phyloP scores from a whole-genome alignment of 2,797 vertebrate species.

The Hydrolagus colliei region DNA sequence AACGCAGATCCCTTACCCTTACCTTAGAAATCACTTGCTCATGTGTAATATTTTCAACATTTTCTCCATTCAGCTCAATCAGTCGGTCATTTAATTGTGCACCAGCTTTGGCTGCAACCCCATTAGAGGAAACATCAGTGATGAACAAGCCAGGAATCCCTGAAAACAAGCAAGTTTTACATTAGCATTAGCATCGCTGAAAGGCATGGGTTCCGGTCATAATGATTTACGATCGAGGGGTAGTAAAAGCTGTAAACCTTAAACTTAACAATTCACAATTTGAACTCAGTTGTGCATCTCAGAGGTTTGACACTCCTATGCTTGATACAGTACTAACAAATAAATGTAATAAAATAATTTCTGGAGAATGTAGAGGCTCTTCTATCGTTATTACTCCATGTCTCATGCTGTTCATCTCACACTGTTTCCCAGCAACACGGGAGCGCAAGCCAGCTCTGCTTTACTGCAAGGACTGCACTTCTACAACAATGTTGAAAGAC shows the following conservation, averaged over 20 bases:
- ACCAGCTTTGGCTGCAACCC: constrained; percentile 71
- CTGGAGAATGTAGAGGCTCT: too few species aligned
- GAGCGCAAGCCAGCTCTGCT: too few species aligned
- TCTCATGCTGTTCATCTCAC: too few species aligned
- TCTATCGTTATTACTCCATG: too few species aligned
- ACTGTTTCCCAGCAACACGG: too few species aligned
- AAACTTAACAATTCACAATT: background rate
- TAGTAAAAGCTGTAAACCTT: background rate
- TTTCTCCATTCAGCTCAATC: constrained; percentile 81
- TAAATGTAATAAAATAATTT: too few species aligned
- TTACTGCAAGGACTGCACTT: too few species aligned
- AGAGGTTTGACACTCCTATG: too few species aligned
- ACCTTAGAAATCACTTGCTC: constrained; percentile 72
- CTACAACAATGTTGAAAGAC: too few species aligned
- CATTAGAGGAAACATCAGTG: constrained; percentile 57
- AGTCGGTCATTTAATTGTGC: constrained; percentile 66
- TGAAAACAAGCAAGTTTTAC: constrained; percentile 39
- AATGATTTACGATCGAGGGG: background rate
- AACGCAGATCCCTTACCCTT: background rate
- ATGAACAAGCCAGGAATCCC: constrained; percentile 68
- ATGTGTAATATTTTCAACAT: constrained; percentile 63
- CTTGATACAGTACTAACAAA: too few species aligned
- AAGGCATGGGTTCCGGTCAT: too few species aligned
- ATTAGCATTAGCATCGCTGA: background rate
- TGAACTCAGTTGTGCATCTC: too few species aligned